A percentile compares a stretch with the other conserved stretches of the same genome.
Evolutionary conservation across 2,113 vertebrate species (phyloP).

Genomic region (Gorsachius goisagi): DNA sequence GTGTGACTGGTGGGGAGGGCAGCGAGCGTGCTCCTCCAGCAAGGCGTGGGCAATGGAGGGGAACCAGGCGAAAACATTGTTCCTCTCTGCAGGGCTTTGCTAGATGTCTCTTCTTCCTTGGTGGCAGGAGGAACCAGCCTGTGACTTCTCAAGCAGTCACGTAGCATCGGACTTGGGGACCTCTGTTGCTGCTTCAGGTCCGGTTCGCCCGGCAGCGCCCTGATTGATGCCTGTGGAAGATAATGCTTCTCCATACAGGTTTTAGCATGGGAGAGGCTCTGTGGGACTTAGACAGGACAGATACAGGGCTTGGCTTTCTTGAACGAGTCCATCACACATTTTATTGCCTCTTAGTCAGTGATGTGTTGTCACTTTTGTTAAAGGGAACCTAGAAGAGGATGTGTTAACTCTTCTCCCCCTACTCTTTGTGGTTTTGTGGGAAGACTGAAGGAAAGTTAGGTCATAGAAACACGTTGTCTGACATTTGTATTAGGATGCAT

Average conservation of each 20-base stretch:
- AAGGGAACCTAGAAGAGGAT: background rate
- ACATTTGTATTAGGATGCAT: background rate
- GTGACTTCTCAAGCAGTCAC: fast-evolving
- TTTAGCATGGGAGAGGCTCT: background rate
- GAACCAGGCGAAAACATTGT: background rate
- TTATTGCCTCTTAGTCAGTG: background rate
- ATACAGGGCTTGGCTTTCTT: background rate
- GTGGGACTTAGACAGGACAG: background rate
- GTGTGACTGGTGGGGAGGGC: background rate
- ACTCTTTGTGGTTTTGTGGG: conserved; percentile 51
- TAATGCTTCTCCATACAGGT: background rate
- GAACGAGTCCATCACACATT: background rate
- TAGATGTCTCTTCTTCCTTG: background rate
- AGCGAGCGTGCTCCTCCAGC: fast-evolving
- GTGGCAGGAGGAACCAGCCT: background rate
- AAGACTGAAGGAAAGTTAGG: conserved; percentile 18
- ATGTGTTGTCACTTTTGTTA: background rate
- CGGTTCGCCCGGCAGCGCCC: background rate
- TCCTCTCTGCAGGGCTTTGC: background rate
- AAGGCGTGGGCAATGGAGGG: background rate
- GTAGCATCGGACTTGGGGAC: background rate
- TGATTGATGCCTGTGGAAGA: background rate
- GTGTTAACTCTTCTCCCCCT: conserved; percentile 16
- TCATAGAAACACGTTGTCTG: background rate
- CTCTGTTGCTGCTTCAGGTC: background rate